These are phyloP conservation scores for Limnodromus scolopaceus DNA, from an alignment of 2,797 vertebrate species.

Conservation along the genomic window DNA sequence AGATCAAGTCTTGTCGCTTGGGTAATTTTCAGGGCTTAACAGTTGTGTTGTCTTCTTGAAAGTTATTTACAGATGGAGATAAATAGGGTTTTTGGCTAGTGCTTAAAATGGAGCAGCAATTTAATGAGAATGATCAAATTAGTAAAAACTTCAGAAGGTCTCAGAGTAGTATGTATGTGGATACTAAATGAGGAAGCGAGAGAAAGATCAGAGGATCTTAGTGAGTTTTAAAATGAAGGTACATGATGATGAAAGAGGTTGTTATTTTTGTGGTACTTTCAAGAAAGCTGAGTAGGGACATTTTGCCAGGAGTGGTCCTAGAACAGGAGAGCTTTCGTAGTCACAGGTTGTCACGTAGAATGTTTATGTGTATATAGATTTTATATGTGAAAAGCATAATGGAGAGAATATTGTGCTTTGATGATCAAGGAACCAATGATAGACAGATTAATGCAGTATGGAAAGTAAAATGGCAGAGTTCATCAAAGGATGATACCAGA, in stretches of 20 bases:
- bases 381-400: not conserved
- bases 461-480: not conserved
- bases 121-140: not conserved
- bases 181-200: slow-evolving; percentile 9
- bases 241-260: not conserved
- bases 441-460: not conserved
- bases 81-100: not conserved
- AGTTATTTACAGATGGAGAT: not conserved
- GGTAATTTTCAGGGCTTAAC: not conserved
- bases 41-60: not conserved
- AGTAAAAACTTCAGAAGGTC: not conserved
- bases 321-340: not conserved
- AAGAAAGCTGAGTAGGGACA: not conserved
- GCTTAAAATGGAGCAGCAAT: not conserved
- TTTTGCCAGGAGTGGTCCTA: not conserved
- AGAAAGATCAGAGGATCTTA: not conserved
- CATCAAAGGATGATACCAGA: not conserved
- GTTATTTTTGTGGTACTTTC: not conserved
- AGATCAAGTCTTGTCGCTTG: not conserved
- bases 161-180: not conserved
- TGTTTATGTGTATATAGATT: not conserved
- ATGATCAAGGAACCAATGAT: not conserved
- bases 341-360: not conserved
- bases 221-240: not conserved
- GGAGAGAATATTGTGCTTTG: not conserved